Evolutionary conservation across 23 tunicate species (phyloP), one percentile per base, ranked within the genome.

Genomic region (Phallusia fumigata): DNA sequence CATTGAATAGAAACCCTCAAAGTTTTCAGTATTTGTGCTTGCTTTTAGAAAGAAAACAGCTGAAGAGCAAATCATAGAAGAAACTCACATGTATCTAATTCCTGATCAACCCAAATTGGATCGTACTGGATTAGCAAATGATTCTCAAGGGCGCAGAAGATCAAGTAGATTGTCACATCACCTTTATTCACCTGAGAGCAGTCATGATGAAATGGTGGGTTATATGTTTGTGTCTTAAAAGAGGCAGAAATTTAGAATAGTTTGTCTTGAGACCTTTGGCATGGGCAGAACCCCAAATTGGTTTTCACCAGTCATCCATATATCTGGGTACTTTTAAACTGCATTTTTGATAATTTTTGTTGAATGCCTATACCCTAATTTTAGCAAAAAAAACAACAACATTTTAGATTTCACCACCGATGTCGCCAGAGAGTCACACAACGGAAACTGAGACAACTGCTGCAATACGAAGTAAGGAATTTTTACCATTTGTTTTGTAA

Each of bases 31-130:
- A n/a, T n/a, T n/a, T n/a, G n/a, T 40, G 47, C 47, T 40, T 40
- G 47, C 10, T 40, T 40, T 1, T 16, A 58, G 69, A 13, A 58
- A 86, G 75, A 87, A 87, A 80, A 87, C 88, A 10, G 97, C 97
- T 0, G 97, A 92, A 32, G 97, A 87, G 36, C 97, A 83, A 53
- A 80, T 84, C 13, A 92, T 92, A 24, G 97, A 87, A 74, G 97
- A 92, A 53, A 92, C 97, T 31, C 97, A 92, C 79, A 87, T 86
- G 35, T 92, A 92, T 47, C 79, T 92, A 74, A 92, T 92, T 64
- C 97, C 97, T 28, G 86, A 92, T 80, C 97, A 92, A 58, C 97
- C 97, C 0, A 92, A 92, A 31, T 85, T 92, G 80, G 97, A 92
- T 79, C 82, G 79, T 47, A 92, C 91, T 35, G 97, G 97, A 21